These are phyloP conservation scores for Solenopsis invicta DNA, from an alignment of 1,140 invertebrate genomes.

Conservation along the genomic window DNA sequence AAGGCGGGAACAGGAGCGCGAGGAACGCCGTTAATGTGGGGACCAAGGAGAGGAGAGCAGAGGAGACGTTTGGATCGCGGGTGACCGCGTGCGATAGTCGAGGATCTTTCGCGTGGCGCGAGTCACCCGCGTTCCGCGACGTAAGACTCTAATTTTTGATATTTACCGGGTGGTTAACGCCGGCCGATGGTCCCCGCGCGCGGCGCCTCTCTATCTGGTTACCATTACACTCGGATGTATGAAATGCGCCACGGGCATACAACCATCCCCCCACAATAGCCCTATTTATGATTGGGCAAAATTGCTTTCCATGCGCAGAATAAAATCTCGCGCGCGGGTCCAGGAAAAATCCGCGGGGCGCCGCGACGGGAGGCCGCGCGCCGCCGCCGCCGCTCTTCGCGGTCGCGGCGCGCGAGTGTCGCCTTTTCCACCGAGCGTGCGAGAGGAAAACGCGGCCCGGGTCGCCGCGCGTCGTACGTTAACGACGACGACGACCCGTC, in stretches of 20 bases:
- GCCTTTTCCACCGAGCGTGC: no score
- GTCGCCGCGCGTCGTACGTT: no score
- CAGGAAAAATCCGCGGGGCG: slow-evolving; percentile 84
- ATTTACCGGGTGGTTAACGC: slow-evolving; percentile 84
- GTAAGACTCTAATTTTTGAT: slow-evolving; percentile 64
- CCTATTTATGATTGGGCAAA: slow-evolving; percentile 88
- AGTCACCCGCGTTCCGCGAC: slow-evolving; percentile 23
- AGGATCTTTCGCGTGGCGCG: slow-evolving; percentile 37
- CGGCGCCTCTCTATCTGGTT: slow-evolving; percentile 86
- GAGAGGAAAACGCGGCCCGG: background rate
- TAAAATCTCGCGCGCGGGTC: slow-evolving; percentile 85
- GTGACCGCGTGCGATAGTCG: background rate
- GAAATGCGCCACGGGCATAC: slow-evolving; percentile 86
- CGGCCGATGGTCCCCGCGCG: slow-evolving; percentile 84
- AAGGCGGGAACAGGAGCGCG: background rate
- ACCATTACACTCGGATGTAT: slow-evolving; percentile 87
- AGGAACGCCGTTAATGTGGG: background rate
- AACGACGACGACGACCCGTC: background rate
- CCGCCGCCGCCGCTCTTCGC: slow-evolving; percentile 30
- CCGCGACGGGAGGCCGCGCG: slow-evolving; percentile 61
- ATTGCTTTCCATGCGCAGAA: slow-evolving; percentile 88
- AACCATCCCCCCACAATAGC: slow-evolving; percentile 87
- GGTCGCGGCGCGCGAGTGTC: slow-evolving; percentile 19
- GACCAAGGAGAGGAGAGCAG: background rate
- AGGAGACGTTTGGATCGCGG: background rate